Evolutionary conservation across 2,888 invertebrate species (phyloP).

Genomic region (Cryptocheilus praepositus): DNA sequence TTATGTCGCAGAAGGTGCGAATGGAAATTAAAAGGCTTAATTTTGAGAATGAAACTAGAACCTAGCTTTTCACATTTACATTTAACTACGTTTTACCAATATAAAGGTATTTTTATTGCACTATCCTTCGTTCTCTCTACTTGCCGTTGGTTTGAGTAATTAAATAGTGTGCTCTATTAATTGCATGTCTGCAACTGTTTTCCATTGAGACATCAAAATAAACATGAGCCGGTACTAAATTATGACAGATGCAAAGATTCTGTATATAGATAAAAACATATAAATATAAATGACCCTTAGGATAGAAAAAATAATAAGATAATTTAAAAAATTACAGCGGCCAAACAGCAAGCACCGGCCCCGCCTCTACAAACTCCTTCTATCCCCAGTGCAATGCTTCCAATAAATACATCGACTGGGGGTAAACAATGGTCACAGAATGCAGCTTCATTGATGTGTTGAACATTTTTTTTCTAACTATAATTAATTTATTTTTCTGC

Average conservation of each 20-base stretch:
- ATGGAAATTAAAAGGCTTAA: too few species aligned
- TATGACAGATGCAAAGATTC: too few species aligned
- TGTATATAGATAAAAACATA: neutral
- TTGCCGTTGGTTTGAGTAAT: too few species aligned
- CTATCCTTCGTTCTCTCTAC: too few species aligned
- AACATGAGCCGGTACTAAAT: too few species aligned
- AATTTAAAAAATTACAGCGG: conserved; percentile 68
- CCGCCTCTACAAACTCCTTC: conserved; percentile 68
- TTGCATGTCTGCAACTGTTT: neutral
- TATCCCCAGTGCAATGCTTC: conserved; percentile 65
- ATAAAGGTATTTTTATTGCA: too few species aligned
- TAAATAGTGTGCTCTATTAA: neutral
- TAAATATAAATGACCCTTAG: conserved; percentile 2
- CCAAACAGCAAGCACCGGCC: conserved; percentile 73
- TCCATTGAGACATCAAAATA: too few species aligned
- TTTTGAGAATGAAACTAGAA: too few species aligned
- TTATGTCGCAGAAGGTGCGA: too few species aligned
- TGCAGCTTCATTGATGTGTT: conserved; percentile 65
- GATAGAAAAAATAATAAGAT: conserved; percentile 41
- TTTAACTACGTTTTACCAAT: too few species aligned
- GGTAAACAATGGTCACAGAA: conserved; percentile 64
- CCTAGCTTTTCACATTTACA: too few species aligned
- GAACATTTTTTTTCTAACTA: conserved; percentile 28
- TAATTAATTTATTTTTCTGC: neutral
- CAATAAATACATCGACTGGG: conserved; percentile 63